Evolutionary conservation across 2,888 invertebrate species (phyloP).

Genomic region (Acronicta aceris): DNA sequence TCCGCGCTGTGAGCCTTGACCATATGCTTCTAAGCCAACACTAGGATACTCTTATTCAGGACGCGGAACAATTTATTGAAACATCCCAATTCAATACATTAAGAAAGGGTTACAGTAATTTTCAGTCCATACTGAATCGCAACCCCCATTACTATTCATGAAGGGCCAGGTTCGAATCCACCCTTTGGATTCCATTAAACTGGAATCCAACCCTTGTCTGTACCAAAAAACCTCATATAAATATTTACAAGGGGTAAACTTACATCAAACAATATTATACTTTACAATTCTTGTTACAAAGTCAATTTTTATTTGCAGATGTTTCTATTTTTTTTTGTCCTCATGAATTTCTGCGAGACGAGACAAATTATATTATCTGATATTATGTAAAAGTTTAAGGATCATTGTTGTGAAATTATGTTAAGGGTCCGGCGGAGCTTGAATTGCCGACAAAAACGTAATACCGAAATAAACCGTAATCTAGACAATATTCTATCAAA

Average conservation of each 20-base stretch:
- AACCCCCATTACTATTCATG: constrained; percentile 72
- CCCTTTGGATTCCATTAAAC: constrained; percentile 74
- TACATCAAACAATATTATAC: constrained; percentile 68
- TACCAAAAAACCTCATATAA: constrained; percentile 69
- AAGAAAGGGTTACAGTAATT: constrained; percentile 33
- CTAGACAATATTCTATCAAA: too few relatives aligned
- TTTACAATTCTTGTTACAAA: constrained; percentile 59
- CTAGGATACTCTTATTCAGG: constrained; percentile 21
- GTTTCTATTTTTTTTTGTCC: constrained; percentile 19
- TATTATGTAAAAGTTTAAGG: constrained; percentile 19
- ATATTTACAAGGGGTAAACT: constrained; percentile 69
- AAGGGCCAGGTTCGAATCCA: constrained; percentile 53
- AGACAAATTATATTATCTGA: constrained; percentile 4
- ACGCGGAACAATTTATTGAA: constrained; percentile 30
- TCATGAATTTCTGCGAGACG: constrained; percentile 25
- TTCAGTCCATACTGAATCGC: constrained; percentile 40
- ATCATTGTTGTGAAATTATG: background rate
- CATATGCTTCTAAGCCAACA: too few relatives aligned
- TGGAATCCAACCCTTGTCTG: constrained; percentile 68
- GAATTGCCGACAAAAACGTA: too few relatives aligned
- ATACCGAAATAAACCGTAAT: too few relatives aligned
- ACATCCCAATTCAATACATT: constrained; percentile 28
- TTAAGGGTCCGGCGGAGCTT: too few relatives aligned
- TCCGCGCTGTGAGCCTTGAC: too few relatives aligned
- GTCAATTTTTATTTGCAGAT: constrained; percentile 58